Evolutionary conservation across 2,113 vertebrate species (phyloP), one percentile per base, ranked within the genome.

Genomic region (Aix galericulata): DNA sequence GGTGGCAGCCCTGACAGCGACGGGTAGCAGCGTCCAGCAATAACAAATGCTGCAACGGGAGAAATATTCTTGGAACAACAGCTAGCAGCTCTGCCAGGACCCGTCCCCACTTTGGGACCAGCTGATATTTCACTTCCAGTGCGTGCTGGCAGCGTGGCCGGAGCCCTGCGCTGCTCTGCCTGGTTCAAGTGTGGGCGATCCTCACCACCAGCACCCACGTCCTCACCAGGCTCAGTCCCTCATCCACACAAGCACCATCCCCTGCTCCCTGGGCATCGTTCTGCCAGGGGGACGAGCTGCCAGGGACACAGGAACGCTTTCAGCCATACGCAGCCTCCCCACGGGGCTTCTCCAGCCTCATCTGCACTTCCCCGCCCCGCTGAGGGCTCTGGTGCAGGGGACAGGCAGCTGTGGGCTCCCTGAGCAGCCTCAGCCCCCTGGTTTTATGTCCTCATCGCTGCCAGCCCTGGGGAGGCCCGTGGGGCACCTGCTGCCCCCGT

Each of bases 291-390:
- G 36, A 53, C 26, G 11, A 67, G 11, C 60, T 46, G 4, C 2
- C 36, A 10, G 71, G 36, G 44, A 29, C 5, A 6, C 46, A 1
- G 5, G 0, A 23, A 27, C 9, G 50, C 38, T 17, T 27, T 29
- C n/a, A 40, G 48, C 13, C 27, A 22, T 3, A 9, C 25, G 32
- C 74, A 46, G 67, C 74, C 48, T 44, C 46, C 48, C 38, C 26
- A 16, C 32, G 2, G 2, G 20, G n/a, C 38, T 38, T 4, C 63
- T 53, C 55, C 71, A 25, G 62, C 46, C 55, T 48, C 46, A 9
- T 38, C 63, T 55, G 32, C 2, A 4, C 5, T 0, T 29, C 15
- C 46, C 42, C 0, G 1, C 4, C 7, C 5, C 0, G 0, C 52
- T 4, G 5, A 42, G 52, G 34, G 52, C 50, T 73, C 68, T 5